Percentiles rank a stretch among this genome's conserved stretches.
Conservation (phyloP, 37 sponge, comb jelly and placozoan genomes). For the Chondrilla cf. caribensis region DNA sequence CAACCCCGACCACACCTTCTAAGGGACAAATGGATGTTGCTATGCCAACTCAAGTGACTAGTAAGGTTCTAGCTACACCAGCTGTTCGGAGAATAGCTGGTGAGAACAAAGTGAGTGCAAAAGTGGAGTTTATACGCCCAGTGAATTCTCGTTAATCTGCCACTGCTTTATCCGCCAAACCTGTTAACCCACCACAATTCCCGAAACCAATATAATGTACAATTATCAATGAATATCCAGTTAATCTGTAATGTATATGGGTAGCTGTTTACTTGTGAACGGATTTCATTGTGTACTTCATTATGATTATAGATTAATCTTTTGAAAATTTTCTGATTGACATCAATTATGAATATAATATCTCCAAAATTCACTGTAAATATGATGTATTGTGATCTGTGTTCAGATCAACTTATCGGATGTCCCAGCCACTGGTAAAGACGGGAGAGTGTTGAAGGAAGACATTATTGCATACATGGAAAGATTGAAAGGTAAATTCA, state of each 20-base stretch:
- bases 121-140: too few relatives aligned
- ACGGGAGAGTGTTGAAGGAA: slow-evolving; percentile 91
- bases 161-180: neutral
- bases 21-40: neutral
- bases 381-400: neutral
- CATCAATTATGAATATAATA: too few relatives aligned
- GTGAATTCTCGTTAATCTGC: too few relatives aligned
- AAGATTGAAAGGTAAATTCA: neutral
- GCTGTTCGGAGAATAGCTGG: slow-evolving; percentile 86
- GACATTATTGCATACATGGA: slow-evolving; percentile 70
- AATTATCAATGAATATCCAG: too few relatives aligned
- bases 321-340: too few relatives aligned
- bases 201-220: too few relatives aligned
- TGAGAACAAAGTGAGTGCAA: slow-evolving; percentile 65
- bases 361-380: too few relatives aligned
- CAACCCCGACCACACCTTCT: neutral
- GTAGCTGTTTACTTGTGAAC: too few relatives aligned
- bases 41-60: neutral
- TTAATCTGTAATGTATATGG: too few relatives aligned
- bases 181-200: neutral
- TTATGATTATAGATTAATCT: too few relatives aligned
- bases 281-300: too few relatives aligned
- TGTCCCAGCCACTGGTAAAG: slow-evolving; percentile 82
- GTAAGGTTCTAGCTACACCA: slow-evolving; percentile 84
- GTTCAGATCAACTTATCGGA: slow-evolving; percentile 51